Base-by-base conservation (phyloP, 2,113 vertebrate species). In the Phylloscopus whistleri region DNA sequence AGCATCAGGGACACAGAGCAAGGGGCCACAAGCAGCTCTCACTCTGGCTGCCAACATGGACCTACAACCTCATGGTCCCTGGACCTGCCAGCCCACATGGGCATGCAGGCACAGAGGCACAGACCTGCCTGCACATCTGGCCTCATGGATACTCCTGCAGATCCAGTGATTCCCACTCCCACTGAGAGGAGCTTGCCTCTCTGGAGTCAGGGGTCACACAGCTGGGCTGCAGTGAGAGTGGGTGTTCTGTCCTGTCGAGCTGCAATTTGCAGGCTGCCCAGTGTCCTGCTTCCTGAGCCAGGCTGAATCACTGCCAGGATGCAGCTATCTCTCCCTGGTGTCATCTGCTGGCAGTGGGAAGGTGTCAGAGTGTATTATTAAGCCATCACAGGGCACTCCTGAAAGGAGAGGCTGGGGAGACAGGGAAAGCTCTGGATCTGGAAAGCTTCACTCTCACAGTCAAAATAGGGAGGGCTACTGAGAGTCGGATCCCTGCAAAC, bases 11-110 rank as follows among this genome's bases (percentile, higher is more conserved):
- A 6, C 23, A 17, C 84, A 49, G 56, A 16, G 1, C 6, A 26
- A 33, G 39, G 2, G 7, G 11, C 33, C 18, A 17, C 31, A 24
- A 15, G 8, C 17, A 6, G 8, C 55, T 31, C 35, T n/a, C 26
- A 2, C 31, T 26, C 26, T 8, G 1, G 10, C 6, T 21, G 26
- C 33, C 70, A 28, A 16, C 33, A 27, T 4, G 33, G 26, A 33
- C 10, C 28, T 5, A 6, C 0, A 0, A 9, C 20, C 31, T 16
- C 9, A 0, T 9, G 9, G 4, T 26, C 14, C 8, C 74, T 7
- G 31, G 10, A 13, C 19, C 62, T 17, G 30, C 22, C 48, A 39
- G 21, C 14, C 31, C 26, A 7, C 17, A 7, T 0, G 28, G 22
- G 14, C 46, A 9, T 2, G 3, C 16, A 39, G 26, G 31, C 31